These are phyloP conservation scores for Chrysomallon squamiferum DNA, from an alignment of 1,140 invertebrate species.

Conservation along the genomic window DNA sequence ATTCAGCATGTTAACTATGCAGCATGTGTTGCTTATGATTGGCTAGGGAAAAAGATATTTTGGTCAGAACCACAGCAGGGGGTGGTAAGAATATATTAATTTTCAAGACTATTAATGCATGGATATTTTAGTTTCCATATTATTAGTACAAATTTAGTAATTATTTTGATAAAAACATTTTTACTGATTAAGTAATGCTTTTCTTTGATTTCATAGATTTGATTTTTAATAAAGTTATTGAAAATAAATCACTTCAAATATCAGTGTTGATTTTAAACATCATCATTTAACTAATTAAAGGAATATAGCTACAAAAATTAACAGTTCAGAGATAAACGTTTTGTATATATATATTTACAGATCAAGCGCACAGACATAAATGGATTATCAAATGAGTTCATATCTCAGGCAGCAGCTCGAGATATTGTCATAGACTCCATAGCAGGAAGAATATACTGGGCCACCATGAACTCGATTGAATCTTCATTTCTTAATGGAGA, in stretches of 20 bases:
- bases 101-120: no score
- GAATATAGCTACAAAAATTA: no score
- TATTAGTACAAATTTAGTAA: no score
- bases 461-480: constrained; percentile 81
- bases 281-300: no score
- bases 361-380: constrained; percentile 74
- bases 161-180: no score
- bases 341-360: constrained; percentile 63
- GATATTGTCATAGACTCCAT: constrained; percentile 82
- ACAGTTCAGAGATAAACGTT: no score
- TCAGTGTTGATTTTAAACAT: no score
- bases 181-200: no score
- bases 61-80: constrained; percentile 82
- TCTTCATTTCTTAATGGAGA: constrained; percentile 80
- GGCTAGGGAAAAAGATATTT: constrained; percentile 86
- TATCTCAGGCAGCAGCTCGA: constrained; percentile 79
- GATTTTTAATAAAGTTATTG: no score
- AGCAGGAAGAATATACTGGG: constrained; percentile 86
- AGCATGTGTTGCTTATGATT: constrained; percentile 83
- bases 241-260: no score
- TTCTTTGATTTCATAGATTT: no score
- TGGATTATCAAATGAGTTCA: constrained; percentile 75
- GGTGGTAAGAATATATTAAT: constrained; percentile 31
- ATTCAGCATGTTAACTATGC: constrained; percentile 75
- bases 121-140: no score